Base-by-base conservation (phyloP, 2,113 vertebrate genomes). In the Callorhinus ursinus region DNA sequence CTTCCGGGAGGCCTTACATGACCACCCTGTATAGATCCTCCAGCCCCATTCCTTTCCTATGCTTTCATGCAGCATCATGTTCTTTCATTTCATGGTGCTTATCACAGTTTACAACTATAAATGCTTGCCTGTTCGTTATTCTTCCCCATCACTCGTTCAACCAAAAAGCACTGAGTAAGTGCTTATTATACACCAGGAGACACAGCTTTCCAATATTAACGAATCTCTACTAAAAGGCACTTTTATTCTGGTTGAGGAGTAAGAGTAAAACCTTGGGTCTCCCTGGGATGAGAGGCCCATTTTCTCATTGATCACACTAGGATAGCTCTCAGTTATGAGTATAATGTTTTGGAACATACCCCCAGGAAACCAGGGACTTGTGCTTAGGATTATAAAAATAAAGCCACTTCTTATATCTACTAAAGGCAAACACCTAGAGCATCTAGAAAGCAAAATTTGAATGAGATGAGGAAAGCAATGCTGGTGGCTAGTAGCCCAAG, bases 321-420 rank as follows among this genome's bases (percentile, higher is more conserved):
- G n/a, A 85, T 2, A 92, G 18, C 55, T 93, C 46, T 96, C 19
- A 74, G 28, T 39, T 2, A 1, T 84, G 51, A 77, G 19, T 85
- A 76, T 31, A 71, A 51, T 39, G 36, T 67, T 83, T 95, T 74
- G 31, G n/a, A 85, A 96, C 2, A 72, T 49, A 93, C 22, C 46
- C 49, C 84, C 33, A 96, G 67, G 28, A 86, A 31, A 95, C 2
- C 11, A 72, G 19, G 53, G 28, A 46, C 36, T 76, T 67, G 28
- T 84, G 67, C 3, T 95, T 89, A 93, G 71, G 46, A 81, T 63
- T 90, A 61, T 96, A 95, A 90, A 97, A 88, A 84, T 74, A 77
- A 77, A 80, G n/a, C 18, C 36, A 92, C 5, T 42, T 74, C 22
- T 93, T 90, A 18, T n/a, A 95, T 42, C 33, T 55, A 76, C 24